Conservation (phyloP, 2,113 vertebrate genomes). For the Xiphorhynchus elegans region DNA sequence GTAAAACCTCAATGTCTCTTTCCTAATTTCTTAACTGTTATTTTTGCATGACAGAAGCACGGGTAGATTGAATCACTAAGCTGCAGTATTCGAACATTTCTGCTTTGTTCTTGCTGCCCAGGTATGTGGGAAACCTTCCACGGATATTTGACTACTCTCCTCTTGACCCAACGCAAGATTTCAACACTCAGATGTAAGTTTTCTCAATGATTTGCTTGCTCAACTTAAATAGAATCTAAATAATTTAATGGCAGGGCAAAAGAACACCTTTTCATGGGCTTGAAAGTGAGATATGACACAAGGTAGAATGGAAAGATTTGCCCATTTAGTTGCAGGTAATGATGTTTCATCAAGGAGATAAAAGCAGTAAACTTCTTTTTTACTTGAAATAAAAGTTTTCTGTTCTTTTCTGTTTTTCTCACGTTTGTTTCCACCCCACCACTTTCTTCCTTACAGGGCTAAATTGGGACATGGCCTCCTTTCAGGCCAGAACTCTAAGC, state of each 20-base stretch:
- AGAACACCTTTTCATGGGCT: neutral
- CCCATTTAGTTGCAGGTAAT: neutral
- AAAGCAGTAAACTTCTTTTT: neutral
- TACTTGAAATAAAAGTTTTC: neutral
- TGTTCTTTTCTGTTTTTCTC: constrained; percentile 6
- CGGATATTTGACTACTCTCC: constrained; percentile 98
- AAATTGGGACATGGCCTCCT: constrained; percentile 96
- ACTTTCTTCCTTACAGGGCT: constrained; percentile 80
- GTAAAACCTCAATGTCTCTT: neutral
- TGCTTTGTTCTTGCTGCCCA: constrained; percentile 67
- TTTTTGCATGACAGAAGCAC: neutral
- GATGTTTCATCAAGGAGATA: neutral
- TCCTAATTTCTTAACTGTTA: neutral
- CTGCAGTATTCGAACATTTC: neutral
- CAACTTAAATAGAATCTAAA: neutral
- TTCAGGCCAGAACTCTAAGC: constrained; percentile 96
- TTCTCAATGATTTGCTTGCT: neutral
- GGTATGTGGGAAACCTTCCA: constrained; percentile 96
- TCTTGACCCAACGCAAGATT: constrained; percentile 95
- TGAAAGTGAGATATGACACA: neutral
- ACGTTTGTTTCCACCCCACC: neutral
- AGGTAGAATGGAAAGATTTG: neutral
- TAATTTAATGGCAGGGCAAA: neutral
- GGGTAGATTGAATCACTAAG: neutral
- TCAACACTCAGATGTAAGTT: constrained; percentile 97